Percentiles rank a stretch among this genome's conserved stretches.
Conservation (phyloP, 2,113 vertebrate genomes). For the Theropithecus gelada region DNA sequence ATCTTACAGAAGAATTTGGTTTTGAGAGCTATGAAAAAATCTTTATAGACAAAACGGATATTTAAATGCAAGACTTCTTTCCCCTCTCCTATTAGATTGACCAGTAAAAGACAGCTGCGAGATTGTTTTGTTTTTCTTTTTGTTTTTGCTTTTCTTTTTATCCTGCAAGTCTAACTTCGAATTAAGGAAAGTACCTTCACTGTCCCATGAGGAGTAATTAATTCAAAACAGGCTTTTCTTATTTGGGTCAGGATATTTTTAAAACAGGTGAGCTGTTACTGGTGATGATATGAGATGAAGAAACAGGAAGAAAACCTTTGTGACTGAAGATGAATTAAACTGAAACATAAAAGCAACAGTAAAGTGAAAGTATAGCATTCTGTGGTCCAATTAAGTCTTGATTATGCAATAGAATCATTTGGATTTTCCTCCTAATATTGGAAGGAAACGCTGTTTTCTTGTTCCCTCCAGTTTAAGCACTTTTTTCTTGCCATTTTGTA, state of each 20-base stretch:
- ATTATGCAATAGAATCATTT: background rate
- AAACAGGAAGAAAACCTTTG: slow-evolving; percentile 55
- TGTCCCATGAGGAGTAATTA: slow-evolving; percentile 66
- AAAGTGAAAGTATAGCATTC: background rate
- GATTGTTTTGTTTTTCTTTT: background rate
- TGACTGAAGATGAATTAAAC: slow-evolving; percentile 65
- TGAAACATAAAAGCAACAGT: slow-evolving; percentile 17
- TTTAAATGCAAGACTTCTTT: slow-evolving; percentile 4
- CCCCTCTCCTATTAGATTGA: background rate
- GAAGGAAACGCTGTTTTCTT: slow-evolving; percentile 17
- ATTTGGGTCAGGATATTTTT: slow-evolving; percentile 80
- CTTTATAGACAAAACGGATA: slow-evolving; percentile 72
- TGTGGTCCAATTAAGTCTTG: slow-evolving; percentile 52
- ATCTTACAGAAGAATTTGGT: slow-evolving; percentile 79
- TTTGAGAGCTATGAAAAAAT: slow-evolving; percentile 79
- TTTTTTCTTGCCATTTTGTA: background rate
- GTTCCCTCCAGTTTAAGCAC: background rate
- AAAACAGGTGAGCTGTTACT: slow-evolving; percentile 69
- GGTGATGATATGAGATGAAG: slow-evolving; percentile 57
- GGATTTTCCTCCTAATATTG: slow-evolving; percentile 51
- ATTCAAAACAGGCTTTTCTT: slow-evolving; percentile 76
- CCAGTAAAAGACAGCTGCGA: background rate
- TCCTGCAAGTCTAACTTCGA: slow-evolving; percentile 66
- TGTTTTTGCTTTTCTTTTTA: background rate
- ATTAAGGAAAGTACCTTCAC: slow-evolving; percentile 59